A percentile compares a stretch with the other conserved stretches of the same genome.
Conservation (phyloP, 2,113 vertebrate species). For the Chamaea fasciata region DNA sequence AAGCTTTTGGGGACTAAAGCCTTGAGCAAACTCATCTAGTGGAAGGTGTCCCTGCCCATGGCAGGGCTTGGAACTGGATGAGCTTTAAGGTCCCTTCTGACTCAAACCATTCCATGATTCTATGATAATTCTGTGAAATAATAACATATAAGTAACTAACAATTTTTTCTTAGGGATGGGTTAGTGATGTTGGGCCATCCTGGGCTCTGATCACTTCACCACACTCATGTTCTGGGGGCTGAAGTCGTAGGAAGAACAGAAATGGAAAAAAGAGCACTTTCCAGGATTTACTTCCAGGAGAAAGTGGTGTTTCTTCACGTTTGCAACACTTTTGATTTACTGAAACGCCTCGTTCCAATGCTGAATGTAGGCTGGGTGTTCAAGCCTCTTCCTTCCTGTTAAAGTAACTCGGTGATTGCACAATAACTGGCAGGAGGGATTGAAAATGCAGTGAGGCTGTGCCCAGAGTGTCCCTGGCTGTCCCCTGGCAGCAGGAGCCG, state of each 20-base stretch:
- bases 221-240: rapidly evolving
- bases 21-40: not conserved
- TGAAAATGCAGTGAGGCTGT: rapidly evolving
- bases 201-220: rapidly evolving
- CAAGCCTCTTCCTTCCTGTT: constrained; percentile 54
- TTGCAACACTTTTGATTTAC: not conserved
- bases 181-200: not conserved
- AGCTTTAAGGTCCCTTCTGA: not conserved
- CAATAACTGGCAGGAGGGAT: not conserved
- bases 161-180: not conserved
- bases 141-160: not conserved
- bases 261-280: rapidly evolving
- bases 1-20: not conserved
- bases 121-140: not conserved
- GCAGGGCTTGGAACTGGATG: not conserved
- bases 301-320: not conserved
- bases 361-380: not conserved
- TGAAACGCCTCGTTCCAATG: not conserved
- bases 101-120: not conserved
- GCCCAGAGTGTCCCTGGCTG: not conserved
- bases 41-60: not conserved
- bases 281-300: not conserved
- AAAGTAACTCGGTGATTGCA: not conserved
- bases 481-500: not conserved
- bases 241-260: not conserved